Base-by-base conservation (phyloP, 2,797 vertebrate genomes). In the Chaetodon trifasciatus region DNA sequence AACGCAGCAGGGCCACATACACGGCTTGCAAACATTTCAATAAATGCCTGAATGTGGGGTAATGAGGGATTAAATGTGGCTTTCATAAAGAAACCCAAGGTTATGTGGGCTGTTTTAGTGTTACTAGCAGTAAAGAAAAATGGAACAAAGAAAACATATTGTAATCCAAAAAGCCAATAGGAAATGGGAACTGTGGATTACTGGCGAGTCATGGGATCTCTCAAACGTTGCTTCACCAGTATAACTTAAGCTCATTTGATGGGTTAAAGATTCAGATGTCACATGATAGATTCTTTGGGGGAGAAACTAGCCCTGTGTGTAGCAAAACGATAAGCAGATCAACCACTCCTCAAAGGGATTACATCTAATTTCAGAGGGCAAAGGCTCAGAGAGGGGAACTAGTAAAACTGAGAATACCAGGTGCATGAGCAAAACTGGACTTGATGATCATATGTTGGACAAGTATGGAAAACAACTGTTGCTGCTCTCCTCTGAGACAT, bases 231-330 rank as follows among this genome's bases (percentile, higher is more conserved):
- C 86, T 78, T 91, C 81, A 69, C 65, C 64, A 74, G 79, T 80
- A 83, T 86, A 92, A 86, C 46, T 74, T 94, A 94, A 95, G 94
- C 94, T 94, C 83, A 89, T 95, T 94, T 93, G 92, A 93, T 88
- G 84, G 92, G 85, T 94, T 92, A 88, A 93, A 84, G 85, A 92
- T 92, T 94, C 86, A 89, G 73, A 76, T 82, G 91, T 95, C 95
- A 96, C 95, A 95, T 96, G 95, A 91, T 78, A 60, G 85, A 79
- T 83, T 88, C 80, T 90, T 82, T 79, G 61, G 75, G 65, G 72
- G 69, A 50, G 66, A 81, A 83, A 69, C 56, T 56, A 76, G 66
- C 78, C 77, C 61, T 82, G 83, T 91, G 87, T 79, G 84, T 66
- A 91, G 83, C 44, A 23, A 86, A 91, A 85, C 73, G 72, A 91